These are phyloP conservation scores for Okapia johnstoni DNA, from an alignment of 2,113 vertebrate genomes.

Conservation along the genomic window DNA sequence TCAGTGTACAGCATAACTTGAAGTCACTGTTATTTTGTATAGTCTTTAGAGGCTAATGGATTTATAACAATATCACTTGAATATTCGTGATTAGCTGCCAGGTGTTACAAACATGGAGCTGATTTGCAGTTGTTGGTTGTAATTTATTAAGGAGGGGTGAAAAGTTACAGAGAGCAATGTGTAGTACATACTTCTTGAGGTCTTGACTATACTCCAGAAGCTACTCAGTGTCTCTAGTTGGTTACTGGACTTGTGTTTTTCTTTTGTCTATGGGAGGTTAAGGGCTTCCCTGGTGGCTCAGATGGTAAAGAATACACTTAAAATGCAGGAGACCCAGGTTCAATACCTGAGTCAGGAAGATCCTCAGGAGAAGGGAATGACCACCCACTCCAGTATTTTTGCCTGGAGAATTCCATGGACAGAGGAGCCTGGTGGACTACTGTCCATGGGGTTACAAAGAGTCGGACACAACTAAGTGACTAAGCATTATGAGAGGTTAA, in stretches of 20 bases:
- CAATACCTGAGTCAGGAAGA: not conserved
- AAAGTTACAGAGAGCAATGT: not conserved
- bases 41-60: not conserved
- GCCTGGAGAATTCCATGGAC: not conserved
- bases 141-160: not conserved
- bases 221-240: not conserved
- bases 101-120: not conserved
- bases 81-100: not conserved
- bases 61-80: not conserved
- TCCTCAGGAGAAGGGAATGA: not conserved
- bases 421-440: not conserved
- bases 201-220: not conserved
- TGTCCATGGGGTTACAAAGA: not conserved
- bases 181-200: not conserved
- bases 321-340: not conserved
- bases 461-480: fast-evolving
- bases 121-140: not conserved
- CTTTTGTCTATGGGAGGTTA: not conserved
- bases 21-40: not conserved
- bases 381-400: not conserved
- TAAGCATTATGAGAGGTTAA: not conserved
- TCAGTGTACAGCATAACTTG: not conserved
- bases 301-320: not conserved
- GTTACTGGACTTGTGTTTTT: not conserved
- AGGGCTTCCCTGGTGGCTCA: not conserved